Conservation (phyloP, 2,113 vertebrate genomes). For the Colinus virginianus region DNA sequence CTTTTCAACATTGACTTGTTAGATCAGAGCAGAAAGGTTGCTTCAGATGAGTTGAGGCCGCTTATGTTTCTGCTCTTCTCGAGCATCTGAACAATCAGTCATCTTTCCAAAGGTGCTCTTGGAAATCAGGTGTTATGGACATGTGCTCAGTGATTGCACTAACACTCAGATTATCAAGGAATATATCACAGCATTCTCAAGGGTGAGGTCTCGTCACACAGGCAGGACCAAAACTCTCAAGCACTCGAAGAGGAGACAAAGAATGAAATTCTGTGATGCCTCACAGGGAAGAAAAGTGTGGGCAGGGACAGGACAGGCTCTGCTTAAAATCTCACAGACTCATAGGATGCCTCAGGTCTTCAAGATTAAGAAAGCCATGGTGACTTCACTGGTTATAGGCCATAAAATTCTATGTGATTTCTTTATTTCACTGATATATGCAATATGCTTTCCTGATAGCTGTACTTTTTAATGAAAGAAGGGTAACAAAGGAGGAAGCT, state of each 20-base stretch:
- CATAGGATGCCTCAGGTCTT: not conserved
- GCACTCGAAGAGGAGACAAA: not conserved
- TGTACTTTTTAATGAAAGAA: not conserved
- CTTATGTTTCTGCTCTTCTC: fast-evolving
- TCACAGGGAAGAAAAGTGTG: not conserved
- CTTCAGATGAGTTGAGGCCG: not conserved
- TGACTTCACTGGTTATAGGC: not conserved
- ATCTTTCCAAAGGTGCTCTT: not conserved
- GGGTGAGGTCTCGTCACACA: not conserved
- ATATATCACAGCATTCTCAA: not conserved
- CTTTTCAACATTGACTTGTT: not conserved
- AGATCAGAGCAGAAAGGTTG: not conserved
- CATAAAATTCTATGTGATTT: not conserved
- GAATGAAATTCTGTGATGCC: not conserved
- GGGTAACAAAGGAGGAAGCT: not conserved
- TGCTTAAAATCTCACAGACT: not conserved
- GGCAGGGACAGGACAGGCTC: not conserved
- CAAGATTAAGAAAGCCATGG: not conserved
- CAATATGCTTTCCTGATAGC: not conserved
- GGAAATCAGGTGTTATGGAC: not conserved
- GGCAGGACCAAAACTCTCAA: not conserved
- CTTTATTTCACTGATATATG: fast-evolving
- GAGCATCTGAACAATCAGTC: not conserved
- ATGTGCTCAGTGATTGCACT: not conserved
- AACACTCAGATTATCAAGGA: not conserved